Base-by-base conservation (phyloP, 2,888 invertebrate species). In the Metalampra italica region DNA sequence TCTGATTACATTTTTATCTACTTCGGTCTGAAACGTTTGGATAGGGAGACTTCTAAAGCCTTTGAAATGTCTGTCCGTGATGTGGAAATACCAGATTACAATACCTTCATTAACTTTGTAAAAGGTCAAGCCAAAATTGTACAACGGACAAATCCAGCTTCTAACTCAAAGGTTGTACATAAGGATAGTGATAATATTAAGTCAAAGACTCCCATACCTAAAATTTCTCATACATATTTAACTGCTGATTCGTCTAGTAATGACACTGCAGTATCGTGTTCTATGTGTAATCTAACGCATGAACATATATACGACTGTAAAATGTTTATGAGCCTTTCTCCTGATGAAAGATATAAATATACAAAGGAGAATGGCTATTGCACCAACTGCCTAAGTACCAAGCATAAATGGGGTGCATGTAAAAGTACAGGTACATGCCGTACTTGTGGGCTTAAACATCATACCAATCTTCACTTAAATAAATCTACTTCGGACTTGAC, bases 311-410 rank as follows among this genome's bases (percentile, higher is more conserved):
- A 38, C 9, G 13, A 13, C 2, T 38, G 38, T 38, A 14, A 13
- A 3, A n/a, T 11, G 11, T 36, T 36, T 36, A 11, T 36, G 9
- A 36, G 11, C 13, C 9, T 38, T 13, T 38, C 38, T 12, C 45
- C 45, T 15, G 12, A 36, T 2, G 12, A 46, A 22, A 15, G 30
- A 15, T 46, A 36, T 39, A 46, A 46, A n/a, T 46, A 11, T 13
- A 12, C 13, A 46, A 46, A 46, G 11, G 15, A 29, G 9, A 29
- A 39, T 39, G 29, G 32, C 8, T 46, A 30, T n/a, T 46, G 46
- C 39, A 39, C 36, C 2, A 46, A 46, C n/a, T 46, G 46, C 29
- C 38, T 46, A 7, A 46, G 46, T 38, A 5, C 29, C n/a, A 46
- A 38, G 13, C 46, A 46, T 12, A 46, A n/a, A 47, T 12, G 32